Conservation (phyloP, 2,113 vertebrate genomes). For the Zingel zingel region DNA sequence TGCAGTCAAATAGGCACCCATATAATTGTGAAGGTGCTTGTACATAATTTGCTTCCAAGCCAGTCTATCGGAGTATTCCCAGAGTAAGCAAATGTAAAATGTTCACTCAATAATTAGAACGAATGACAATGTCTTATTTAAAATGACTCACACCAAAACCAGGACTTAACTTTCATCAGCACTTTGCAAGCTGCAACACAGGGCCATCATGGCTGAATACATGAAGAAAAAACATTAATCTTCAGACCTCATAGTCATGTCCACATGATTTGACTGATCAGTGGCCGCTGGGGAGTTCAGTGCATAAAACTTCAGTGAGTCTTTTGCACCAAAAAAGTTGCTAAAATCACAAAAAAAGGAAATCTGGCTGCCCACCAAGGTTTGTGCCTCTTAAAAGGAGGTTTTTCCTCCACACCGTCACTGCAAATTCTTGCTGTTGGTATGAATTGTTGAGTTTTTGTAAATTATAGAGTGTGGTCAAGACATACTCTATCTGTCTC, state of each 20-base stretch:
- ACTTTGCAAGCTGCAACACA: neutral
- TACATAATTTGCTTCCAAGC: neutral
- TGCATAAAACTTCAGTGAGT: neutral
- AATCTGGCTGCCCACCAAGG: neutral
- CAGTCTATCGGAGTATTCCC: neutral
- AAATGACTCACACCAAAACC: neutral
- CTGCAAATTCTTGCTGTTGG: too few species aligned
- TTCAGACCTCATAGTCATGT: neutral
- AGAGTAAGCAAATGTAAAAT: neutral
- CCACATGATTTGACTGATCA: neutral
- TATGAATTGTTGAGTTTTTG: too few species aligned
- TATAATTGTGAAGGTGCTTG: neutral
- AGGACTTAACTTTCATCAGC: neutral
- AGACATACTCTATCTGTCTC: too few species aligned
- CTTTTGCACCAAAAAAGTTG: neutral
- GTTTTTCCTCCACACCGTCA: too few species aligned
- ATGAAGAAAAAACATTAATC: neutral
- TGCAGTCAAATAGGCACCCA: neutral
- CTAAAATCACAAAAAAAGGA: neutral
- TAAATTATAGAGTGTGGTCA: too few species aligned
- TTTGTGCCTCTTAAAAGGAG: too few species aligned
- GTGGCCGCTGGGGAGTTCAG: neutral
- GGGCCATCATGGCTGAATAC: neutral
- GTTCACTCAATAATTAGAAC: neutral
- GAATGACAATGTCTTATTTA: neutral